These are phyloP conservation scores for Sebastes fasciatus DNA, from an alignment of 2,113 vertebrate species.

Conservation along the genomic window DNA sequence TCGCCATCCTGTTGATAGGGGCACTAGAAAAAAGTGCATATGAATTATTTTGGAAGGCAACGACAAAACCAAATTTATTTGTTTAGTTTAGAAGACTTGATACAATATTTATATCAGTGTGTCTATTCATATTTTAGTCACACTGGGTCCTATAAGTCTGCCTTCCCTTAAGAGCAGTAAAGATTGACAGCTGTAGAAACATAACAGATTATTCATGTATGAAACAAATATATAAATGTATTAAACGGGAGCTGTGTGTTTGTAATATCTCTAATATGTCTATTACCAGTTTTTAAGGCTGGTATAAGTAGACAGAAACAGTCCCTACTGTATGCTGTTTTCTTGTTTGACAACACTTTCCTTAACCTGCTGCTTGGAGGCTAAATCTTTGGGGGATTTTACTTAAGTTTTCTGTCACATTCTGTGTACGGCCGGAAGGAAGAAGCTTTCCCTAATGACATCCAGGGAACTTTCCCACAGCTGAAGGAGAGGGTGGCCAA, in stretches of 20 bases:
- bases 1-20: too few species aligned
- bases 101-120: too few species aligned
- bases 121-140: neutral
- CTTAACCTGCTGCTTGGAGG: slow-evolving; percentile 45
- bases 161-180: neutral
- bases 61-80: neutral
- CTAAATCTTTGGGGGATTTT: slow-evolving; percentile 50
- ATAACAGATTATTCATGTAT: neutral
- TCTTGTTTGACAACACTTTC: slow-evolving; percentile 24
- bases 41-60: neutral
- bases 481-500: slow-evolving; percentile 53
- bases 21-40: neutral
- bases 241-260: neutral
- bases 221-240: neutral
- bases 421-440: slow-evolving; percentile 61
- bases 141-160: neutral
- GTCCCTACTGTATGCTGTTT: neutral
- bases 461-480: slow-evolving; percentile 82
- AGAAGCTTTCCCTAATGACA: slow-evolving; percentile 72
- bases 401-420: slow-evolving; percentile 63
- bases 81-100: too few species aligned
- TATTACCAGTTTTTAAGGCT: neutral
- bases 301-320: neutral
- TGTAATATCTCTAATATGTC: neutral
- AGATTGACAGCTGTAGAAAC: neutral